Evolutionary conservation across 1,140 invertebrate genomes (phyloP).

Genomic region (Hylaeus anthracinus): DNA sequence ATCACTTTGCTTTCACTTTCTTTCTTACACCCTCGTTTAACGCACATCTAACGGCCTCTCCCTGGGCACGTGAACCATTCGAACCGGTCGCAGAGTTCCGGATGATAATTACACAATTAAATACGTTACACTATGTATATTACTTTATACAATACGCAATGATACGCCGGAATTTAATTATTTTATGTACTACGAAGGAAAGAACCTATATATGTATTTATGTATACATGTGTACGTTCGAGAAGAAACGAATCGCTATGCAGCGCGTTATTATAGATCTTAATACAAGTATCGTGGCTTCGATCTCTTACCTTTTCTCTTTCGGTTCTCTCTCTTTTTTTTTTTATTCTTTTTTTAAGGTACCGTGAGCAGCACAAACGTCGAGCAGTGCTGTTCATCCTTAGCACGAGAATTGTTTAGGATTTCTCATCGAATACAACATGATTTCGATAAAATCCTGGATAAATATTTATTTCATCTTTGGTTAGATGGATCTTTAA

Average conservation of each 20-base stretch:
- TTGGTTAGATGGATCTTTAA: too few relatives aligned
- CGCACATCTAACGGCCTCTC: conserved; percentile 3
- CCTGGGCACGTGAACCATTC: background rate
- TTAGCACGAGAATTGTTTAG: too few relatives aligned
- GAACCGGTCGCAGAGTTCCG: conserved; percentile 5
- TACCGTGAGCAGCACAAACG: too few relatives aligned
- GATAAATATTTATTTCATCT: too few relatives aligned
- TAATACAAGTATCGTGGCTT: conserved; percentile 28
- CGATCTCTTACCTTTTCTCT: background rate
- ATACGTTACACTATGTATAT: conserved; percentile 57
- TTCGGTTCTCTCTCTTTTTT: background rate
- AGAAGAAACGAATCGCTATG: conserved; percentile 58
- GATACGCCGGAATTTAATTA: conserved; percentile 50
- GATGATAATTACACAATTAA: conserved; percentile 50
- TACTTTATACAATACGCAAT: conserved; percentile 58
- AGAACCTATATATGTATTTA: conserved; percentile 55
- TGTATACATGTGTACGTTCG: conserved; percentile 44
- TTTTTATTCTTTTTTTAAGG: too few relatives aligned
- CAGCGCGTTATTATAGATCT: conserved; percentile 42
- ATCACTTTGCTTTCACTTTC: conserved; percentile 8
- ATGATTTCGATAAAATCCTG: too few relatives aligned
- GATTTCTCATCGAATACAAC: too few relatives aligned
- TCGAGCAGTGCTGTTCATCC: too few relatives aligned
- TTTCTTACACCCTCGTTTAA: background rate
- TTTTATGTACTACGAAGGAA: conserved; percentile 59